Conservation (phyloP, 1,140 invertebrate genomes). For the Pectinophora gossypiella region DNA sequence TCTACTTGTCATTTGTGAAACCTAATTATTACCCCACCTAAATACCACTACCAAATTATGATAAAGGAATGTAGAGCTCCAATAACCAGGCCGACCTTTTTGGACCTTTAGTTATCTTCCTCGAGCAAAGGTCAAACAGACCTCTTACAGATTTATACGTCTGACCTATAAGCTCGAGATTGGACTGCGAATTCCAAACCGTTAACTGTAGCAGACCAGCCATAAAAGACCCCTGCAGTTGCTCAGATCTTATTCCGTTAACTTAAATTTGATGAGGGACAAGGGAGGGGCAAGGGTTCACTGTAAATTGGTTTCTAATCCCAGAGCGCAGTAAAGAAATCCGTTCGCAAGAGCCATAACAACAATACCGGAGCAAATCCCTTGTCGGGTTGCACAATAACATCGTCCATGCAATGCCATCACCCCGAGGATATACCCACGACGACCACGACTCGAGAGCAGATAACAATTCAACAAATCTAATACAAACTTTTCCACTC, state of each 20-base stretch:
- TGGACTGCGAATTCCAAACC: constrained; percentile 21
- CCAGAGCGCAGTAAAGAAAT: constrained; percentile 12
- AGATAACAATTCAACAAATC: constrained; percentile 10
- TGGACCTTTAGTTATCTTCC: constrained; percentile 14
- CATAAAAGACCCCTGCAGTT: constrained; percentile 3
- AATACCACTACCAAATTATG: not conserved
- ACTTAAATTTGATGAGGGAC: not conserved
- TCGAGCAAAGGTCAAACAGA: constrained; percentile 11
- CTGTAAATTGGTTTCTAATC: not conserved
- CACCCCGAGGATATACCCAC: constrained; percentile 24
- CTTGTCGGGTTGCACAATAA: constrained; percentile 23
- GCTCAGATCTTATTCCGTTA: not conserved
- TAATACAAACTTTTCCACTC: not conserved
- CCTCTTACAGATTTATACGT: constrained; percentile 15
- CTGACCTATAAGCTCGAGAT: constrained; percentile 21
- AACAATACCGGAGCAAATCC: constrained; percentile 14
- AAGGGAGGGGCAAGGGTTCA: not conserved
- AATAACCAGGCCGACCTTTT: constrained; percentile 7
- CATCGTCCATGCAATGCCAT: constrained; percentile 21
- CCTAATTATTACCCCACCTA: too few relatives aligned
- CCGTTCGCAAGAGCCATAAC: constrained; percentile 9
- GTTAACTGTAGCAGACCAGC: constrained; percentile 21
- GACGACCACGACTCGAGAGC: constrained; percentile 4
- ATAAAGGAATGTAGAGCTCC: constrained; percentile 3
- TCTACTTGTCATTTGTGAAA: too few relatives aligned